Conservation (phyloP, 2,797 vertebrate genomes). For the Sylvia borin region DNA sequence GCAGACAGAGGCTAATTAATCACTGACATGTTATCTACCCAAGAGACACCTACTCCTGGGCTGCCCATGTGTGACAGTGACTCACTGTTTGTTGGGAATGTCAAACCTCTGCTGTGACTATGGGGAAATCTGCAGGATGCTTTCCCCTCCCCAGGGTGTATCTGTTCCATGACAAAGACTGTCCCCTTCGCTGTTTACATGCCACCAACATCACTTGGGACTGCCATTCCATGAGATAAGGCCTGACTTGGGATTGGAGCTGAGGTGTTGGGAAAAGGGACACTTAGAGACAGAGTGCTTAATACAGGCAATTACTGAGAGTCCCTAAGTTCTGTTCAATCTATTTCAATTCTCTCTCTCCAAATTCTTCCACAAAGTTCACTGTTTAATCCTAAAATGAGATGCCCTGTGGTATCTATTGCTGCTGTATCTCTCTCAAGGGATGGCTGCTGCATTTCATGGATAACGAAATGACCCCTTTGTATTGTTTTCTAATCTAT, state of each 20-base stretch:
- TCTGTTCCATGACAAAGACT: neutral
- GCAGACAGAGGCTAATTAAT: neutral
- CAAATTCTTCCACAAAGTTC: neutral
- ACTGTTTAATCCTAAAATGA: neutral
- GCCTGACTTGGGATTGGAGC: neutral
- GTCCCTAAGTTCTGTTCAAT: neutral
- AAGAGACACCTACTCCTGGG: neutral
- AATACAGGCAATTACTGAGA: neutral
- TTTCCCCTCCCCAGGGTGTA: neutral
- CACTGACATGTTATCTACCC: neutral
- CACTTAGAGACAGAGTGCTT: neutral
- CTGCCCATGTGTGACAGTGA: neutral
- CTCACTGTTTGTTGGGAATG: neutral
- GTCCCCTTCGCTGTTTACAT: neutral
- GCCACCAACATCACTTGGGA: neutral
- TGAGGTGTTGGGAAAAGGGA: neutral
- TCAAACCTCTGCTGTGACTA: neutral
- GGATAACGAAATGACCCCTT: neutral
- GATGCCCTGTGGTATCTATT: neutral
- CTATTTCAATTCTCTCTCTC: neutral
- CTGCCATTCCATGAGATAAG: neutral
- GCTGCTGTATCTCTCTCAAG: neutral
- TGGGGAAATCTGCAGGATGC: neutral
- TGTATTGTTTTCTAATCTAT: conserved; percentile 10
- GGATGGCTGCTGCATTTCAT: neutral